Base-by-base conservation (phyloP, 2,888 invertebrate species). In the Abrostola tripartita region DNA sequence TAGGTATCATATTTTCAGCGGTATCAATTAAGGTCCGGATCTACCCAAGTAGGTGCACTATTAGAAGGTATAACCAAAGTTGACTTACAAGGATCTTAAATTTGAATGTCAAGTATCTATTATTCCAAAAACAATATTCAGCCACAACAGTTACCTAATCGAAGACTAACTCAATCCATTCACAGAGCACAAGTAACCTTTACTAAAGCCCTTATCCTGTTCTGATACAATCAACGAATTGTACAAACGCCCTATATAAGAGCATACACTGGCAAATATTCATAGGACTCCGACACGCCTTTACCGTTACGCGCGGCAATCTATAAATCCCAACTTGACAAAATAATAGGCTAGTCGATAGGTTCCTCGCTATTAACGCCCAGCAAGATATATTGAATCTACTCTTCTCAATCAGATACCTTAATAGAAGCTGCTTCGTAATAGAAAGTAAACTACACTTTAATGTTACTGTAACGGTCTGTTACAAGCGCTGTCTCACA, bases 311-410 rank as follows among this genome's bases (percentile, higher is more conserved):
- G 74, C 78, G 81, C 85, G 80, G 78, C 87, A 87, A 90, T 90
- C 94, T 90, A 94, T 94, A 94, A 94, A 94, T 94, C 89, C 87
- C 86, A 76, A 84, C 93, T 93, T 93, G 94, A 94, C 94, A 94
- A 94, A 94, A 94, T 94, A 94, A 94, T 94, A 93, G 93, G 90
- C 85, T 87, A 87, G 86, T 82, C 90, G 92, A 91, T 92, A 89
- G 87, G 87, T 89, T 89, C 88, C 84, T 85, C 85, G 92, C 93
- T 92, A 94, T 94, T 94, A 94, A 94, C 94, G 94, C 92, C 91
- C 84, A 81, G 83, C 85, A 91, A 93, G 94, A 94, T 94, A 94
- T 94, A 94, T 93, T 90, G 91, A 87, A 85, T 88, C 88, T 88
- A 83, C 87, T 88, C 90, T 82, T 90, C 92, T 91, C 93, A 92